A percentile compares a stretch with the other conserved stretches of the same genome.
Conservation (phyloP, 1,140 invertebrate species). For the Wasmannia auropunctata region DNA sequence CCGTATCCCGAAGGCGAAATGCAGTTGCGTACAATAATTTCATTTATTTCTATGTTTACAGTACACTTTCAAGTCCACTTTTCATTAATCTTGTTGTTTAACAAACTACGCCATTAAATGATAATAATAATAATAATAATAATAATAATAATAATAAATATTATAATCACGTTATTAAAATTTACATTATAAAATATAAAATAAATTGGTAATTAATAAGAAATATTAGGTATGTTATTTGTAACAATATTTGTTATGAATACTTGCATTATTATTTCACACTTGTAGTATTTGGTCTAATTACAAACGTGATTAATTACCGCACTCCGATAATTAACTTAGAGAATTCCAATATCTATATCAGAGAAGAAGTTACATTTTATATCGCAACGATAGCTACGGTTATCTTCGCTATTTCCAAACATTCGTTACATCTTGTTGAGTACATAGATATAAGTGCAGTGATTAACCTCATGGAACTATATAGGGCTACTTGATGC, state of each 20-base stretch:
- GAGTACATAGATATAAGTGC: conserved; percentile 5
- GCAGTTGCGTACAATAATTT: conserved; percentile 31
- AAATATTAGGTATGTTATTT: not conserved
- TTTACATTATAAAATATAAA: not conserved
- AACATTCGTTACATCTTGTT: not conserved
- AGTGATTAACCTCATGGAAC: conserved; percentile 40
- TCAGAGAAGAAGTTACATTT: not conserved
- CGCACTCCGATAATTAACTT: not conserved
- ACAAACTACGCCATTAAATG: not conserved
- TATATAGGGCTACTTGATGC: conserved; percentile 5
- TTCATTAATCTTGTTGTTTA: conserved; percentile 12
- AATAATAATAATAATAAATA: too few species aligned
- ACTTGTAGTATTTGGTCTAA: not conserved
- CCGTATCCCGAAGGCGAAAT: not conserved
- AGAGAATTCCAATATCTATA: not conserved
- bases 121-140: too few species aligned
- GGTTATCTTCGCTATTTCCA: not conserved
- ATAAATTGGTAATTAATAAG: not conserved
- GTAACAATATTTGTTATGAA: not conserved
- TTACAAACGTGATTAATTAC: conserved; percentile 3
- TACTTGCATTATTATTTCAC: not conserved
- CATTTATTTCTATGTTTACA: conserved; percentile 38
- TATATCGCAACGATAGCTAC: not conserved
- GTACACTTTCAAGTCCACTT: not conserved
- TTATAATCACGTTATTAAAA: not conserved